Conservation (phyloP, 2,888 invertebrate species). For the Hirtodrosophila cameraria region DNA sequence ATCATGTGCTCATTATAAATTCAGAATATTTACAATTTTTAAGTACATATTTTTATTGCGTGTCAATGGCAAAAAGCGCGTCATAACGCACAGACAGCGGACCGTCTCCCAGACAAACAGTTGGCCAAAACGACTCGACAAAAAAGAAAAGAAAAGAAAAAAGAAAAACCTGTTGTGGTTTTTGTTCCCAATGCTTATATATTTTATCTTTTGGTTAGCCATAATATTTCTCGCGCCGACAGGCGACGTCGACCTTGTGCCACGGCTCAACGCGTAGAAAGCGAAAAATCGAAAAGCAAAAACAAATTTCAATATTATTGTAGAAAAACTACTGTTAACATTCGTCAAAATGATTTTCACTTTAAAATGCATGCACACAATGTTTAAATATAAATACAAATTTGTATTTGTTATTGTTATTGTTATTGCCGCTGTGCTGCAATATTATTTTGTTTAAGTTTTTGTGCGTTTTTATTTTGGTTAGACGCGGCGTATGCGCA, state of each 20-base stretch:
- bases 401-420: constrained; percentile 32
- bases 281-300: constrained; percentile 53
- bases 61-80: constrained; percentile 82
- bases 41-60: constrained; percentile 77
- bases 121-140: constrained; percentile 43
- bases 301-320: constrained; percentile 11
- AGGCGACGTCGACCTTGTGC: constrained; percentile 76
- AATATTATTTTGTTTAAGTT: constrained; percentile 18
- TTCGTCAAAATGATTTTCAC: constrained; percentile 54
- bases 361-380: constrained; percentile 45
- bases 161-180: constrained; percentile 43
- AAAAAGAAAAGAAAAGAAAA: no score
- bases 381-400: constrained; percentile 27
- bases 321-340: constrained; percentile 42
- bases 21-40: constrained; percentile 46
- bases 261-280: constrained; percentile 72
- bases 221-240: constrained; percentile 72
- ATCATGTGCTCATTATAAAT: constrained; percentile 56
- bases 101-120: constrained; percentile 49
- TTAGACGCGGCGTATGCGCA: constrained; percentile 42
- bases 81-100: constrained; percentile 58
- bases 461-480: not conserved
- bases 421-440: constrained; percentile 5
- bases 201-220: constrained; percentile 74
- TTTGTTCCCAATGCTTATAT: constrained; percentile 33